Evolutionary conservation across 2,797 vertebrate genomes (phyloP).

Genomic region (Fistularia tabacaria): DNA sequence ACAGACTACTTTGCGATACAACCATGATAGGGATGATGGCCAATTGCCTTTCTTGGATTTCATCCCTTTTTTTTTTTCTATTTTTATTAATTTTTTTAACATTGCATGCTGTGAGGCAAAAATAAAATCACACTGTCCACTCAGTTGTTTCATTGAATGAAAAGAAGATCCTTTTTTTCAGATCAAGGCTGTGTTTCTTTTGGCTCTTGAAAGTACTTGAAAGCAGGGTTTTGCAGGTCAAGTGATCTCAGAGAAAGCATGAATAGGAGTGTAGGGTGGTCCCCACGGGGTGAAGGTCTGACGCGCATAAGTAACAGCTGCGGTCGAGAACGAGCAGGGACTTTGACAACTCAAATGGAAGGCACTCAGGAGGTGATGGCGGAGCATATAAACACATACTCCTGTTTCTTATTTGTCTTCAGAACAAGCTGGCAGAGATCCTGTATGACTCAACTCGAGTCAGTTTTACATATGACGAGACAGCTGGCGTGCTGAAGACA

Average conservation of each 20-base stretch:
- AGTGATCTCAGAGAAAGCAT: neutral
- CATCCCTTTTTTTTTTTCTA: too few relatives aligned
- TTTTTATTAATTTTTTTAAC: too few relatives aligned
- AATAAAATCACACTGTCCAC: too few relatives aligned
- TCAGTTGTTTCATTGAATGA: too few relatives aligned
- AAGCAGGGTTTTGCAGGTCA: neutral
- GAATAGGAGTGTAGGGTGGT: slow-evolving; percentile 2
- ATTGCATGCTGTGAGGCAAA: too few relatives aligned
- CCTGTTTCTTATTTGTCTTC: slow-evolving; percentile 32
- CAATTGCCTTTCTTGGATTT: too few relatives aligned
- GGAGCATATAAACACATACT: neutral
- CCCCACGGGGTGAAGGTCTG: neutral
- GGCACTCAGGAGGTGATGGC: neutral
- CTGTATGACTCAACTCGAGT: slow-evolving; percentile 96
- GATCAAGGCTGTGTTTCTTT: neutral
- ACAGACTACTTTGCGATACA: too few relatives aligned
- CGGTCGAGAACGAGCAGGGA: neutral
- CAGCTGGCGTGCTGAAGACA: slow-evolving; percentile 93
- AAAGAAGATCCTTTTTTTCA: slow-evolving; percentile 1
- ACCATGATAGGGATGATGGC: too few relatives aligned
- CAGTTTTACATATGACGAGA: slow-evolving; percentile 98
- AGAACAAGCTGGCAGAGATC: slow-evolving; percentile 95
- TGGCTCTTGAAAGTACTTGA: neutral
- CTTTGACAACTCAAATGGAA: slow-evolving; percentile 10
- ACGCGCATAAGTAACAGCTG: neutral